Evolutionary conservation across 2,113 vertebrate species (phyloP).

Genomic region (Oreochromis aureus): DNA sequence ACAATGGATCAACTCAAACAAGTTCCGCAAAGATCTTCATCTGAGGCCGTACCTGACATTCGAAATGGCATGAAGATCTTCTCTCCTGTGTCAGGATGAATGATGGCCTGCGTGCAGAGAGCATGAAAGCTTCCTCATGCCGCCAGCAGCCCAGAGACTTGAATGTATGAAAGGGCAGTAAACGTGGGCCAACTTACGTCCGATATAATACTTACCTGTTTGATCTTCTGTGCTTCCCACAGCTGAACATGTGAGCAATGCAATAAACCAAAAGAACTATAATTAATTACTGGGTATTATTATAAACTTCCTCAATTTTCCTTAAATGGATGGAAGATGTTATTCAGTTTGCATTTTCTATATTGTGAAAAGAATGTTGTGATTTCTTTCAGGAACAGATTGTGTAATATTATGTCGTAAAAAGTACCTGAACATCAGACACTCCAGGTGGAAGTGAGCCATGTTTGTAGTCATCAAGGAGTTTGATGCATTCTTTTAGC

Average conservation of each 20-base stretch:
- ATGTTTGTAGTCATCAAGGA: slow-evolving; percentile 90
- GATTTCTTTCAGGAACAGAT: background rate
- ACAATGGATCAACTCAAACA: slow-evolving; percentile 5
- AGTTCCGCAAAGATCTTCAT: slow-evolving; percentile 60
- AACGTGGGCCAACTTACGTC: background rate
- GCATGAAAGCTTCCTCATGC: slow-evolving; percentile 56
- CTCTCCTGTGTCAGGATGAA: slow-evolving; percentile 96
- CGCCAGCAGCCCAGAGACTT: background rate
- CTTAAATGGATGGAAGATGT: background rate
- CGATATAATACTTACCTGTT: slow-evolving; percentile 78
- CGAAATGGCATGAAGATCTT: slow-evolving; percentile 99
- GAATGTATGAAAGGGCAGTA: slow-evolving; percentile 14
- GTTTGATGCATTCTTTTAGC: slow-evolving; percentile 82
- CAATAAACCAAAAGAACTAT: background rate
- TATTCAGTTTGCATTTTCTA: background rate
- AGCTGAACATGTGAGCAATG: slow-evolving; percentile 63
- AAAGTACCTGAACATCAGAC: slow-evolving; percentile 80
- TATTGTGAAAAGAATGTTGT: background rate
- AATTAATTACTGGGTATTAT: background rate
- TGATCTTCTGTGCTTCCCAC: slow-evolving; percentile 97
- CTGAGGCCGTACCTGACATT: slow-evolving; percentile 87
- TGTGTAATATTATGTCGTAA: background rate
- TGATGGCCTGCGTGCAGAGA: slow-evolving; percentile 85
- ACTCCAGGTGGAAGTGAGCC: slow-evolving; percentile 81
- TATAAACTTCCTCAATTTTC: background rate